phyloP scores from a whole-genome alignment of 2,797 vertebrate species.

The Ceyx erithaca region DNA sequence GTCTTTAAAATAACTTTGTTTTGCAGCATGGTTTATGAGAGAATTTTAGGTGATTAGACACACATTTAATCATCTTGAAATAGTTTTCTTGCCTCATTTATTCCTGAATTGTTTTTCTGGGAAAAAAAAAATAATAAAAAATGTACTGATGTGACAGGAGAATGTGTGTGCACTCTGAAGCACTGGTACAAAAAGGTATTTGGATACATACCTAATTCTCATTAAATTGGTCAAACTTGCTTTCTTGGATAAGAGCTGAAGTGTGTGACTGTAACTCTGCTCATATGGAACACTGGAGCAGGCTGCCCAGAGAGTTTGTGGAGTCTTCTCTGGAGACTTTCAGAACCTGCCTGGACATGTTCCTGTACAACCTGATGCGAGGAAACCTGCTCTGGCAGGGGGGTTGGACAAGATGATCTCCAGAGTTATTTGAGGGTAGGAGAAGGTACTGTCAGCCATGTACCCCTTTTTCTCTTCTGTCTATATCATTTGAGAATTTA shows the following conservation, averaged over 20 bases:
- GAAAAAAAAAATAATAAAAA: neutral
- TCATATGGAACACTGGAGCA: neutral
- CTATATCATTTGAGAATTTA: neutral
- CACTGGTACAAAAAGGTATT: neutral
- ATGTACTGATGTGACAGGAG: neutral
- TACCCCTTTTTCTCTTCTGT: neutral
- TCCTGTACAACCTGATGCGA: neutral
- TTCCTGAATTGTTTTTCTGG: neutral
- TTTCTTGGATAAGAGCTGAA: neutral
- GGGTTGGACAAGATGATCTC: neutral
- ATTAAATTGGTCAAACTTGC: neutral
- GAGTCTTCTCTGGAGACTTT: neutral
- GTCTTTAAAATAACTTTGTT: neutral
- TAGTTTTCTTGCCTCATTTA: neutral
- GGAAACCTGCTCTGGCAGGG: neutral
- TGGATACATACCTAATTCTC: neutral
- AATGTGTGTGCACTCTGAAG: neutral
- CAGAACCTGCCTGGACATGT: neutral
- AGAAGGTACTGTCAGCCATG: fast-evolving
- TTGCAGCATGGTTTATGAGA: neutral
- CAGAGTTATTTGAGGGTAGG: neutral
- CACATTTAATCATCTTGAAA: neutral
- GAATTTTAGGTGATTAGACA: neutral
- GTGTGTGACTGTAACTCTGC: neutral
- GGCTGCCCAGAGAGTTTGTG: neutral